Evolutionary conservation across 2,113 vertebrate species (phyloP).

Genomic region (Antechinus flavipes): DNA sequence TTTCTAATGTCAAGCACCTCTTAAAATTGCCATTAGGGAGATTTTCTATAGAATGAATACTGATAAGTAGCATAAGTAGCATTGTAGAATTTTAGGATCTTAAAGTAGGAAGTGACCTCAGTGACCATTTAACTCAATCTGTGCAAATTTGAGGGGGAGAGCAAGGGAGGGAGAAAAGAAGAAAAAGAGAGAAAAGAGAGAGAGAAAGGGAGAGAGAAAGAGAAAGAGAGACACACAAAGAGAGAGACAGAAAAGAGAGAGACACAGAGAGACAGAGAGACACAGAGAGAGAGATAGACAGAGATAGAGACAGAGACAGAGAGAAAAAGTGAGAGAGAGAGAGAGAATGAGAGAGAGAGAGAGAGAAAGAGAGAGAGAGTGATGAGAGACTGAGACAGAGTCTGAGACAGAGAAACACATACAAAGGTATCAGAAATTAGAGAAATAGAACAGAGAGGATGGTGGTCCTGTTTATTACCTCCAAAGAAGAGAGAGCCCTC

Average conservation of each 20-base stretch:
- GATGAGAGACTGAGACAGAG: too few relatives aligned
- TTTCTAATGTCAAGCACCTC: not conserved
- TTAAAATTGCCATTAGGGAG: not conserved
- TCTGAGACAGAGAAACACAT: not conserved
- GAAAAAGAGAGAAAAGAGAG: too few relatives aligned
- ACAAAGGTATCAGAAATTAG: not conserved
- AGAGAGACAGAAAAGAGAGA: too few relatives aligned
- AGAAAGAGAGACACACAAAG: too few relatives aligned
- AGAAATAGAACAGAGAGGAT: not conserved
- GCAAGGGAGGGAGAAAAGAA: too few relatives aligned
- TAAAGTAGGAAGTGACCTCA: not conserved
- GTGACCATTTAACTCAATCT: not conserved
- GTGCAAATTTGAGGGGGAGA: not conserved
- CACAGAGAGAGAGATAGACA: too few relatives aligned
- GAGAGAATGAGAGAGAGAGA: too few relatives aligned
- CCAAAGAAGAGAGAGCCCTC: not conserved
- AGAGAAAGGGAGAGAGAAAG: too few relatives aligned
- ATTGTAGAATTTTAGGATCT: not conserved
- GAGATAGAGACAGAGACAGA: too few relatives aligned
- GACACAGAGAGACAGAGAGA: too few relatives aligned
- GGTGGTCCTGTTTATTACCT: not conserved
- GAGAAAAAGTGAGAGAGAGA: too few relatives aligned
- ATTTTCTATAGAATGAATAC: not conserved
- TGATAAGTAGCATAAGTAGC: not conserved
- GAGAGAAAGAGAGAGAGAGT: too few relatives aligned